A percentile compares a stretch with the other conserved stretches of the same genome.
Conservation (phyloP, 2,113 vertebrate species). For the Amphiprion ocellaris region DNA sequence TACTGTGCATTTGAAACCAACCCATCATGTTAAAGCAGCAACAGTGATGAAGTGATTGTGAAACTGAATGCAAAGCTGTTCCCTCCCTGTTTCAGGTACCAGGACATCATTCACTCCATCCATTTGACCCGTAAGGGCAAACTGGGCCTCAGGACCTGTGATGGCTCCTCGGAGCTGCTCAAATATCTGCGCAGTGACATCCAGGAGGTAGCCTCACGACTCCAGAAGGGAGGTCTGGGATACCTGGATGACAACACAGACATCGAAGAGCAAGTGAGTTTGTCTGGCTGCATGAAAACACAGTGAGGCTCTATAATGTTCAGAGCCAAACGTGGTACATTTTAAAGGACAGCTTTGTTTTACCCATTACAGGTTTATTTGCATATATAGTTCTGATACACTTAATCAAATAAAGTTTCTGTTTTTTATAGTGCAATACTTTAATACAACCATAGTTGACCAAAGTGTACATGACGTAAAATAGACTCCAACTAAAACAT, state of each 20-base stretch:
- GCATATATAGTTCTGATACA: too few species aligned
- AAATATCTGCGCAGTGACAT: slow-evolving; percentile 94
- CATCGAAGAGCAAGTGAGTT: slow-evolving; percentile 90
- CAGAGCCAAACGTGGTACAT: too few species aligned
- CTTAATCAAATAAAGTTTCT: too few species aligned
- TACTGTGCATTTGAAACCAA: not conserved
- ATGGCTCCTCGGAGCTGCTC: slow-evolving; percentile 92
- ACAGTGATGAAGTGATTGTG: not conserved
- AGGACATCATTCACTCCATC: slow-evolving; percentile 94
- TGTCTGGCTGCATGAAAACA: not conserved
- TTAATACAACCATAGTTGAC: too few species aligned
- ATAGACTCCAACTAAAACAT: too few species aligned
- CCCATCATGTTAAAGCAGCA: not conserved
- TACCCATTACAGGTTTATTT: too few species aligned
- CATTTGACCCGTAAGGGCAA: slow-evolving; percentile 91
- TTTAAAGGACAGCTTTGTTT: too few species aligned
- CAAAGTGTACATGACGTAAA: too few species aligned
- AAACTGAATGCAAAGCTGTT: not conserved
- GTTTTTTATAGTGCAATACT: too few species aligned
- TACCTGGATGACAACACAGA: slow-evolving; percentile 91
- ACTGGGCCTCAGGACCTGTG: slow-evolving; percentile 90
- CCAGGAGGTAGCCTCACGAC: slow-evolving; percentile 93
- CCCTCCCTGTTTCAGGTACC: slow-evolving; percentile 84
- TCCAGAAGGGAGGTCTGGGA: slow-evolving; percentile 96
- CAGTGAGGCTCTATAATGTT: not conserved